These are phyloP conservation scores for Stercorarius parasiticus DNA, from an alignment of 2,113 vertebrate species.

Conservation along the genomic window DNA sequence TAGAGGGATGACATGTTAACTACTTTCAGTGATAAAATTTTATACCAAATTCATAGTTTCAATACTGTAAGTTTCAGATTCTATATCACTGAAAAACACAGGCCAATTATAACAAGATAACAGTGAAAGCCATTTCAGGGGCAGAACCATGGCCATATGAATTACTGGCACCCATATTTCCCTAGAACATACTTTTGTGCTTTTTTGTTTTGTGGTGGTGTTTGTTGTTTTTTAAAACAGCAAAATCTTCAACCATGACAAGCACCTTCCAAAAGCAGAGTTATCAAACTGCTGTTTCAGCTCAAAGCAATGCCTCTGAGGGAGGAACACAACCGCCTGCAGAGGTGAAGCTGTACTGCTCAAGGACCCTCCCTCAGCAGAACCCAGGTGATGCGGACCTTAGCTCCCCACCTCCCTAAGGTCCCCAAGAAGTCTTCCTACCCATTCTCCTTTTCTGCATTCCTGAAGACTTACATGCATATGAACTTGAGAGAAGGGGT, in stretches of 20 bases:
- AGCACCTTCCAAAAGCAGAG: neutral
- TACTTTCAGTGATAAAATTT: neutral
- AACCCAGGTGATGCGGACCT: neutral
- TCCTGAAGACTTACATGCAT: neutral
- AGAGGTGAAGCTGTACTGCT: neutral
- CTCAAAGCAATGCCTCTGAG: neutral
- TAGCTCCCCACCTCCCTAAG: neutral
- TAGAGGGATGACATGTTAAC: neutral
- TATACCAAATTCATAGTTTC: neutral
- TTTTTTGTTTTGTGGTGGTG: neutral
- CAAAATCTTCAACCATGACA: neutral
- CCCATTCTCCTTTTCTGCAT: neutral
- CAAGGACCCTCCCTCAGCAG: neutral
- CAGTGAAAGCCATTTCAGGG: neutral
- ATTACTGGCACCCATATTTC: neutral
- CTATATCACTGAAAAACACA: neutral
- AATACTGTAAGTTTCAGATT: neutral
- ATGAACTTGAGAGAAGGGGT: neutral
- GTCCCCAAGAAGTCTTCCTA: neutral
- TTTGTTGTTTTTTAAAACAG: neutral
- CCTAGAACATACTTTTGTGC: neutral
- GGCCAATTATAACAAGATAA: neutral
- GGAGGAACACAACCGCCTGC: neutral
- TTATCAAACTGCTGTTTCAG: neutral
- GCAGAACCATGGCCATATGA: neutral